Base-by-base conservation (phyloP, 1,140 invertebrate species). In the Halyomorpha halys region DNA sequence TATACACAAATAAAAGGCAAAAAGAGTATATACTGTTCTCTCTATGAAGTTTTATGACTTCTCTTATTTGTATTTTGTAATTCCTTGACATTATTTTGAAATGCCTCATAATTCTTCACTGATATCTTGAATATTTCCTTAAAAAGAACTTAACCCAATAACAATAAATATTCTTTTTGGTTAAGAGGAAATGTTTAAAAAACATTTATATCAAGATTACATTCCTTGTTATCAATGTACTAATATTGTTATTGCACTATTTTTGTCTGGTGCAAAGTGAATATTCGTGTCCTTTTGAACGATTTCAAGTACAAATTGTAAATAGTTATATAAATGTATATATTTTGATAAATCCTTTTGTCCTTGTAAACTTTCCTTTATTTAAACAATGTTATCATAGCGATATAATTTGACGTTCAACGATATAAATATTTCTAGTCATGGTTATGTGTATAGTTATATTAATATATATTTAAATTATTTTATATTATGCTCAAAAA, bases 321-420 rank as follows among this genome's bases (percentile, higher is more conserved):
- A 23, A 56, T 56, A 56, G 23, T 23, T 23, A 25, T 23, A 56
- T 56, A 56, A 56, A 56, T 56, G 53, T 56, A 56, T 56, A 56
- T 56, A 56, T 56, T 56, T 56, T 56, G 53, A 56, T 56, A 56
- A 27, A 56, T 56, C 53, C 53, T 56, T 5, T 56, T 56, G 23
- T 23, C 53, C 53, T 56, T 56, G 53, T 56, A 56, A 56, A 56
- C 19, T 56, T 23, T 56, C 23, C 53, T 21, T 56, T 16, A 23
- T 56, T 27, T 23, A 56, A 21, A 4, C 15, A 56, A 56, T 56
- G 53, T 56, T 56, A 56, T 56, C 19, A 23, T 23, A 25, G 18
- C 18, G 19, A n/a, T 56, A 25, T 21, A 23, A 25, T 25, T 56
- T 3, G 18, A 56, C 27, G 18, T 56, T 56, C 53, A 56, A 56